These are phyloP conservation scores for Natrix natrix DNA, from an alignment of 2,797 vertebrate genomes.

Conservation along the genomic window DNA sequence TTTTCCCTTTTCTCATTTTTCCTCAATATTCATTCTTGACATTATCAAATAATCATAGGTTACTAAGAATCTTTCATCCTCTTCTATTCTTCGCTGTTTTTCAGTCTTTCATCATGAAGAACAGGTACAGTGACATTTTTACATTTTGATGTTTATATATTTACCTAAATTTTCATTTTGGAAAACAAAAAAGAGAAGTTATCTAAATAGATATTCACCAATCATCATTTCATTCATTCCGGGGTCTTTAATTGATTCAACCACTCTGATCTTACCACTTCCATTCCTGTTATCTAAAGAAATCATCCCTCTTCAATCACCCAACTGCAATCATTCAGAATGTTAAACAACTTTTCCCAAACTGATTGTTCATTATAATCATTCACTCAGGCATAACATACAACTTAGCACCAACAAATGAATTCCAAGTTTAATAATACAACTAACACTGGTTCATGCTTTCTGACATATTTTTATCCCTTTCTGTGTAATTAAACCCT, in stretches of 20 bases:
- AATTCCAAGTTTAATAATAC: background rate
- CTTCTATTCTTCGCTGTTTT: background rate
- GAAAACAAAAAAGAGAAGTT: background rate
- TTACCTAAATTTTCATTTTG: background rate
- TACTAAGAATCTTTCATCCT: background rate
- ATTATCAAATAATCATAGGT: background rate
- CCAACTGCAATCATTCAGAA: background rate
- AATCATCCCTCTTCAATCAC: background rate
- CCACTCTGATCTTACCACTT: background rate
- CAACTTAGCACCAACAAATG: background rate
- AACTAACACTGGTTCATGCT: background rate
- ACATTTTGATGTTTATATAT: background rate
- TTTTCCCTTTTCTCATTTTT: background rate
- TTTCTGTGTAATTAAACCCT: background rate
- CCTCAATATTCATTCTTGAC: background rate
- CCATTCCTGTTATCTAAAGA: background rate
- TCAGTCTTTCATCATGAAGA: background rate
- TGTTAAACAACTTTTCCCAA: background rate
- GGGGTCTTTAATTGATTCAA: background rate
- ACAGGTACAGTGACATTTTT: background rate
- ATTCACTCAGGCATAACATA: background rate
- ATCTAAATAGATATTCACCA: background rate
- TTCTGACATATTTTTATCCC: background rate
- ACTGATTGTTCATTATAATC: background rate
- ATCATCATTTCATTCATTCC: background rate